Percentiles rank a stretch among this genome's conserved stretches.
Conservation (phyloP, 2,113 vertebrate species). For the Myanophis thanlyinensis region DNA sequence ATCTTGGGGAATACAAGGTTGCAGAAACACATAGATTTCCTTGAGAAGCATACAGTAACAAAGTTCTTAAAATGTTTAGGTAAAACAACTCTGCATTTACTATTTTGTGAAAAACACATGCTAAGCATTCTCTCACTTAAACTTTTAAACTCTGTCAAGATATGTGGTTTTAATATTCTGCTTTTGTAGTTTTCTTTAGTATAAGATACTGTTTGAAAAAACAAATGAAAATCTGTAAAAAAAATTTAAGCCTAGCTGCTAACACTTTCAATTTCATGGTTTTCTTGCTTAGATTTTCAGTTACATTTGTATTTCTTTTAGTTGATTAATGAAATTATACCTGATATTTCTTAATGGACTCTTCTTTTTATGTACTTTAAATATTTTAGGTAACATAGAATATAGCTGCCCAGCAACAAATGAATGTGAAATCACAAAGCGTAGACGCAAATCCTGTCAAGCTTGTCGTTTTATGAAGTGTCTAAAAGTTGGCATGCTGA, state of each 20-base stretch:
- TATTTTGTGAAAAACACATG: no score
- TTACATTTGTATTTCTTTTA: rapidly evolving
- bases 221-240: neutral
- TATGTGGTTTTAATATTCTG: neutral
- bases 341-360: conserved; percentile 39
- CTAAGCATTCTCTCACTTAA: neutral
- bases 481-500: conserved; percentile 99
- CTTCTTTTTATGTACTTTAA: conserved; percentile 58
- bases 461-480: conserved; percentile 99
- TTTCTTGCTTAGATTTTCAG: neutral
- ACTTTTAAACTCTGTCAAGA: neutral
- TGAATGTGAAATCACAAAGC: conserved; percentile 99
- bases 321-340: neutral
- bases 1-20: neutral
- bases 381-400: conserved; percentile 92
- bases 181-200: neutral
- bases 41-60: neutral
- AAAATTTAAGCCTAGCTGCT: neutral
- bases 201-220: neutral
- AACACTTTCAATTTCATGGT: neutral
- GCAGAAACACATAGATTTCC: neutral
- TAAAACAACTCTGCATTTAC: neutral
- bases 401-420: conserved; percentile 99
- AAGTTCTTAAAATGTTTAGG: neutral
- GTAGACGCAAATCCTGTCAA: conserved; percentile 99